A percentile compares a stretch with the other conserved stretches of the same genome.
phyloP scores from a whole-genome alignment of 2,888 invertebrate species.

The Drosophila histrio region DNA sequence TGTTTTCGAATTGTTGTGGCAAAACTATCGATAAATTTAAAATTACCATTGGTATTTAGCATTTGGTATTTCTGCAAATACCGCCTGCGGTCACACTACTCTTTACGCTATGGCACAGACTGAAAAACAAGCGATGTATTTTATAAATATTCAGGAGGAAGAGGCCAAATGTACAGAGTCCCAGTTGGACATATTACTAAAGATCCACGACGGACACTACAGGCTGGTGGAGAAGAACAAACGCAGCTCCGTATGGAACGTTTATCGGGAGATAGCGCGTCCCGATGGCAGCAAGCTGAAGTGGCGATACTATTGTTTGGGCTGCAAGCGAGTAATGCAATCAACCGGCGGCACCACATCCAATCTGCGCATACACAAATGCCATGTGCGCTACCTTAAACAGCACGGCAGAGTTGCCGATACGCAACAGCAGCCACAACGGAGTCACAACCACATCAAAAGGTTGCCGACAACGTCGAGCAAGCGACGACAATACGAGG shows the following conservation, averaged over 20 bases:
- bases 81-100: conserved; percentile 16
- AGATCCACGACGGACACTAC: conserved; percentile 54
- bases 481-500: conserved; percentile 4
- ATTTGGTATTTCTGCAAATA: neutral
- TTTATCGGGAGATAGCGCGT: conserved; percentile 56
- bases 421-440: neutral
- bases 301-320: conserved; percentile 52
- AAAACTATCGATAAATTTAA: no score
- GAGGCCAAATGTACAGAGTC: conserved; percentile 60
- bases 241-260: conserved; percentile 62
- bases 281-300: conserved; percentile 53
- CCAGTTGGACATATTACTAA: conserved; percentile 62
- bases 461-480: neutral
- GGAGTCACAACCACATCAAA: neutral
- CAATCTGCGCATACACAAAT: conserved; percentile 67
- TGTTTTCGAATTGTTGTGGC: no score
- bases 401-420: conserved; percentile 23
- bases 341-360: conserved; percentile 71
- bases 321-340: conserved; percentile 67
- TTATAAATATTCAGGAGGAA: conserved; percentile 57
- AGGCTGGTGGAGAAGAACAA: conserved; percentile 46
- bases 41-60: neutral
- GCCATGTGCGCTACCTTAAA: conserved; percentile 61
- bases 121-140: conserved; percentile 49
- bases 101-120: conserved; percentile 23